These are phyloP conservation scores for Micoletzkya japonica DNA, from an alignment of 2,888 invertebrate species.

Conservation along the genomic window DNA sequence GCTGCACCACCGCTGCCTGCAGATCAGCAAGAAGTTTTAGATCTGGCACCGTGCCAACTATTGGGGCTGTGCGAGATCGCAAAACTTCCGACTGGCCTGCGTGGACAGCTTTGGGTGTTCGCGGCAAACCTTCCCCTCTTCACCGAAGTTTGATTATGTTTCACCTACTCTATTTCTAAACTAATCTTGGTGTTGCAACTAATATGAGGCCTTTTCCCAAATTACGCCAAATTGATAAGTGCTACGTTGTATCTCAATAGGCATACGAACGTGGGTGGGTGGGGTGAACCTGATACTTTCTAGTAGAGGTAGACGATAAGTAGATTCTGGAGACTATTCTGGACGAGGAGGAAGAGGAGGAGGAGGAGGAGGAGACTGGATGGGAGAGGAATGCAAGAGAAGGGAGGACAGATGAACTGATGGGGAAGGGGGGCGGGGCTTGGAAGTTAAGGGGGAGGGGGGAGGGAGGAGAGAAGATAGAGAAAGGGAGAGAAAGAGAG, in stretches of 20 bases:
- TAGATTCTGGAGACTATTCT: no score
- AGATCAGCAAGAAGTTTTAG: constrained; percentile 33
- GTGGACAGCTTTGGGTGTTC: no score
- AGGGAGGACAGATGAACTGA: constrained; percentile 1
- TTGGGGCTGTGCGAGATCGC: constrained; percentile 28
- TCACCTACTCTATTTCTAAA: no score
- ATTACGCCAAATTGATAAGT: no score
- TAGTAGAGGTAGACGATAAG: no score
- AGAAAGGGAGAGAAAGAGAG: neutral
- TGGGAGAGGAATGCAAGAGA: neutral
- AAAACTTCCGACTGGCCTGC: constrained; percentile 31
- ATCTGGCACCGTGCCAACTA: constrained; percentile 31
- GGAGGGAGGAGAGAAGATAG: constrained; percentile 1
- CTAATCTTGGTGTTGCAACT: no score
- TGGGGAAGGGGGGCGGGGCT: neutral
- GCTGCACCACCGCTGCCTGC: neutral
- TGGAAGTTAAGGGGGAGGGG: neutral
- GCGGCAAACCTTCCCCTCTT: no score
- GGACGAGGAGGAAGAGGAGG: neutral
- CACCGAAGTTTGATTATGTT: no score
- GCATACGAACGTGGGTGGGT: no score
- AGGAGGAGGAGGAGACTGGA: neutral
- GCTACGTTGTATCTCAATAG: no score
- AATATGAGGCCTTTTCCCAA: no score
- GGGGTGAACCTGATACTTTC: no score